phyloP scores from a whole-genome alignment of 2,888 invertebrate genomes.

The Agrotis ipsilon region DNA sequence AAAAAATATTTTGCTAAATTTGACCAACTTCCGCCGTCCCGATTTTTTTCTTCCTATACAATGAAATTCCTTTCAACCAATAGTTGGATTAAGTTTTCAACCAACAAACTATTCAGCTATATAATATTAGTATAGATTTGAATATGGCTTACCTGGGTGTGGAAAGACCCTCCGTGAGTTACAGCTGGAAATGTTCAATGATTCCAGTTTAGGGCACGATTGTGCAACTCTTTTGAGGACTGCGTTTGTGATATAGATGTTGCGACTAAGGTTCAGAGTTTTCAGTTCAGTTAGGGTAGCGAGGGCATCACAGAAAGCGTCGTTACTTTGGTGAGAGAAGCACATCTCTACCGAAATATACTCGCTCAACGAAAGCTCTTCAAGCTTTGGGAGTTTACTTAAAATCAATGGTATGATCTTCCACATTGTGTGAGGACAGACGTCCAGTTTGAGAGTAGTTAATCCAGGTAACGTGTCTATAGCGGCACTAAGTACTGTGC shows the following conservation, averaged over 20 bases:
- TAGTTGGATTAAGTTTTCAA: too few relatives aligned
- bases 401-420: constrained; percentile 82
- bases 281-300: constrained; percentile 84
- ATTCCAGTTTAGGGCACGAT: constrained; percentile 84
- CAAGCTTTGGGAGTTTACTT: constrained; percentile 78
- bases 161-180: constrained; percentile 75
- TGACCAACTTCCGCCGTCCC: too few relatives aligned
- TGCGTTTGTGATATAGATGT: constrained; percentile 87
- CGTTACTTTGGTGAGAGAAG: constrained; percentile 71
- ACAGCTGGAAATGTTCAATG: constrained; percentile 87
- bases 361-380: constrained; percentile 84
- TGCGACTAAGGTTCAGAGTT: constrained; percentile 84
- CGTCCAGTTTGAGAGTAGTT: constrained; percentile 80
- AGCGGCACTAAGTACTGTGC: constrained; percentile 81
- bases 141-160: constrained; percentile 72
- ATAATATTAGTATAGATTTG: background rate
- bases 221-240: constrained; percentile 88
- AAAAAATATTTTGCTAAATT: too few relatives aligned
- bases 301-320: constrained; percentile 81
- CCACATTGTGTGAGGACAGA: constrained; percentile 83
- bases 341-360: constrained; percentile 76
- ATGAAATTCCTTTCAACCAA: too few relatives aligned
- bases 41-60: too few relatives aligned
- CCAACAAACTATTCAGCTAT: too few relatives aligned
- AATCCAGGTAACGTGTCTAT: constrained; percentile 77